phyloP scores from a whole-genome alignment of 2,888 invertebrate species.

The Empis livida region DNA sequence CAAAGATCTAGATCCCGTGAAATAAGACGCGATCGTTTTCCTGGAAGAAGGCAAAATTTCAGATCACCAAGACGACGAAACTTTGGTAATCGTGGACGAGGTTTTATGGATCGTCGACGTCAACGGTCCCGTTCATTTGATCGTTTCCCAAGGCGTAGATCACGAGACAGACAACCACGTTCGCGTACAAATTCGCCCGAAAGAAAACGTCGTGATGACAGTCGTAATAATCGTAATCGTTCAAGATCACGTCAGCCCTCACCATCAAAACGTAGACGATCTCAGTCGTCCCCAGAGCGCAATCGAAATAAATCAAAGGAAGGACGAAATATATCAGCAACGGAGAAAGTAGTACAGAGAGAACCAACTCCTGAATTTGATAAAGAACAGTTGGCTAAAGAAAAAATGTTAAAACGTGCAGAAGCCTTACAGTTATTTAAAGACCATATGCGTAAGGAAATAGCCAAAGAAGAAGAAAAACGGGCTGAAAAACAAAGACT shows the following conservation, averaged over 20 bases:
- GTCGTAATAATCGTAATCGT: constrained; percentile 13
- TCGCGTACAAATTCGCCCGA: constrained; percentile 12
- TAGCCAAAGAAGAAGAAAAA: constrained; percentile 43
- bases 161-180: constrained; percentile 9
- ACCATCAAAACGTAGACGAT: constrained; percentile 14
- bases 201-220: constrained; percentile 15
- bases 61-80: constrained; percentile 26
- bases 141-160: constrained; percentile 16
- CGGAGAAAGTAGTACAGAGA: constrained; percentile 11
- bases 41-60: constrained; percentile 21
- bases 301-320: constrained; percentile 10
- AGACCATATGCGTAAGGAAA: constrained; percentile 47
- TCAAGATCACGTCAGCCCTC: constrained; percentile 18
- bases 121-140: constrained; percentile 25
- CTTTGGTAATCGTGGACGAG: constrained; percentile 20
- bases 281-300: constrained; percentile 9
- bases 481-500: constrained; percentile 37
- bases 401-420: constrained; percentile 36
- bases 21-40: constrained; percentile 18
- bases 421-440: constrained; percentile 41
- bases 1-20: constrained; percentile 14
- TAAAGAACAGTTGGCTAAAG: constrained; percentile 28
- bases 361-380: constrained; percentile 15
- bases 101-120: constrained; percentile 26
- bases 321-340: constrained; percentile 4